Conservation (phyloP, 2,888 invertebrate genomes). For the Quadroppia sp. region DNA sequence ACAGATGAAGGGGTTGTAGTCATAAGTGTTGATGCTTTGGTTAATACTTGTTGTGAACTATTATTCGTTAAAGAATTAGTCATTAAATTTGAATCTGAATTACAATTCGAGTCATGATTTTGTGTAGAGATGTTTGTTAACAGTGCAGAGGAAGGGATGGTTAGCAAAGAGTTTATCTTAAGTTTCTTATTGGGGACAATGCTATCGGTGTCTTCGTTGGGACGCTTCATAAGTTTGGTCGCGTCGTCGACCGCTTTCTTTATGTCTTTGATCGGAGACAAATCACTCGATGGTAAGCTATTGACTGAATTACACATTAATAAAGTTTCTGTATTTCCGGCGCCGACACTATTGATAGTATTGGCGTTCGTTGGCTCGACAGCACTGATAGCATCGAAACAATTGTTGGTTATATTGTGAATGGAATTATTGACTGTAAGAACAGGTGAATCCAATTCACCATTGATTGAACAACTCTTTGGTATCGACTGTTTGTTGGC, state of each 20-base stretch:
- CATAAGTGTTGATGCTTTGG: conserved; percentile 17
- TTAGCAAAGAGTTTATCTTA: conserved; percentile 19
- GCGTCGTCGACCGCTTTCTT: conserved; percentile 40
- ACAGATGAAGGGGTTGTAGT: conserved; percentile 25
- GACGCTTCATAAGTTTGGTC: conserved; percentile 38
- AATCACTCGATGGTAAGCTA: conserved; percentile 33
- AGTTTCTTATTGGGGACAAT: conserved; percentile 13
- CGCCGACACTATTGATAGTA: conserved; percentile 6
- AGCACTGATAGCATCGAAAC: neutral
- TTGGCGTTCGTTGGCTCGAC: neutral
- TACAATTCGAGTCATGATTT: conserved; percentile 15
- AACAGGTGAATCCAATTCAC: conserved; percentile 5
- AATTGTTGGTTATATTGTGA: neutral
- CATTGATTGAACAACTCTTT: conserved; percentile 18
- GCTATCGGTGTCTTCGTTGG: conserved; percentile 41
- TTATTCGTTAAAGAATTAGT: neutral
- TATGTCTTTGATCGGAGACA: conserved; percentile 39
- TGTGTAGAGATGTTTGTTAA: neutral
- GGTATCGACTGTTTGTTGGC: conserved; percentile 9
- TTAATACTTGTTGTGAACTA: conserved; percentile 27
- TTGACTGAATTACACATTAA: conserved; percentile 9
- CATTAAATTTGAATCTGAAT: conserved; percentile 9
- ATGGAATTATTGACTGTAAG: conserved; percentile 1
- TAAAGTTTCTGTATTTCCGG: neutral
- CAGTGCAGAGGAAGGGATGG: neutral